A percentile compares a stretch with the other conserved stretches of the same genome.
Conservation (phyloP, 2,888 invertebrate genomes). For the Caenorhabditis uteleia region DNA sequence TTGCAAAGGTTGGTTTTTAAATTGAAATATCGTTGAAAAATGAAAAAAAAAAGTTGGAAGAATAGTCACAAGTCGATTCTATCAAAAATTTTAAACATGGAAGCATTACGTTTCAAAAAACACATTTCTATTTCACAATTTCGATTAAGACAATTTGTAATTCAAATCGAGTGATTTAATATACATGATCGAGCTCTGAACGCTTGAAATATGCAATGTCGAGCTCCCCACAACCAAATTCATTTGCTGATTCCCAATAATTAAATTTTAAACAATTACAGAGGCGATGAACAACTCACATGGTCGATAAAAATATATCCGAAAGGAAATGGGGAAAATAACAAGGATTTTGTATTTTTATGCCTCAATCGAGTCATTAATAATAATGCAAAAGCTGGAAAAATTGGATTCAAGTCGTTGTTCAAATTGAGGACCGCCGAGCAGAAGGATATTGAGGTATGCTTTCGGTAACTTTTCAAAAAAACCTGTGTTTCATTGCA, state of each 20-base stretch:
- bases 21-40: not conserved
- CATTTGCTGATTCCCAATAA: not conserved
- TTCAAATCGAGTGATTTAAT: too few relatives aligned
- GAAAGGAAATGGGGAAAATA: slow-evolving; percentile 69
- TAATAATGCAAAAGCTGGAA: slow-evolving; percentile 39
- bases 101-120: too few relatives aligned
- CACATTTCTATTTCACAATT: too few relatives aligned
- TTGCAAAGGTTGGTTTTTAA: slow-evolving; percentile 45
- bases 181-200: too few relatives aligned
- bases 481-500: slow-evolving; percentile 21
- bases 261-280: slow-evolving; percentile 3
- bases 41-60: too few relatives aligned
- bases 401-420: slow-evolving; percentile 67
- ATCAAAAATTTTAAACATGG: too few relatives aligned
- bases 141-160: too few relatives aligned
- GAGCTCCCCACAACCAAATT: too few relatives aligned
- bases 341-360: slow-evolving; percentile 70
- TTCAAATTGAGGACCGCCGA: slow-evolving; percentile 68
- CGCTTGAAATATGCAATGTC: too few relatives aligned
- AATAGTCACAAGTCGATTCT: too few relatives aligned
- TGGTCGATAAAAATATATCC: slow-evolving; percentile 70
- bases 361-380: slow-evolving; percentile 67
- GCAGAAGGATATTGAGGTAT: slow-evolving; percentile 68
- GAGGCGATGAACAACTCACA: slow-evolving; percentile 61
- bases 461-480: not conserved